Evolutionary conservation across 2,888 invertebrate genomes (phyloP).

Genomic region (Odontomyia ornata): DNA sequence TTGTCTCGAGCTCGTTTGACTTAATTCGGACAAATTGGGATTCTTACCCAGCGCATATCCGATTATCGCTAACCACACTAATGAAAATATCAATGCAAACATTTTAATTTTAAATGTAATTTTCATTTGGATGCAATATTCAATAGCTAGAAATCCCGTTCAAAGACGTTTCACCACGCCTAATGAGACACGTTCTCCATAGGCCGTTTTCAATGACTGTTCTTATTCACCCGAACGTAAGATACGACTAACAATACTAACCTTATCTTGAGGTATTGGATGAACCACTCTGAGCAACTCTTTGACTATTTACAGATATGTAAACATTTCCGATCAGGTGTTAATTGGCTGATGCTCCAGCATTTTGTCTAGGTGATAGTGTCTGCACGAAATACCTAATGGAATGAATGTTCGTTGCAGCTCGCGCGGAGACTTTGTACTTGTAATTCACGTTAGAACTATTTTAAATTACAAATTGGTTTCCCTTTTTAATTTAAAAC

Average conservation of each 20-base stretch:
- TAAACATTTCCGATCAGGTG: constrained; percentile 41
- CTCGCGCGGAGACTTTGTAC: no score
- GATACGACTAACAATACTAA: neutral
- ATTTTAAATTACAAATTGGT: no score
- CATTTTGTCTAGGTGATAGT: neutral
- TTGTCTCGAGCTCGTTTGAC: constrained; percentile 45
- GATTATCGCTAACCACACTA: constrained; percentile 49
- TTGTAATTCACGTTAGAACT: no score
- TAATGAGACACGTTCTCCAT: neutral
- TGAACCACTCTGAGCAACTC: neutral
- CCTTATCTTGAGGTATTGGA: neutral
- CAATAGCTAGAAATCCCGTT: neutral
- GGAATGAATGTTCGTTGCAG: no score
- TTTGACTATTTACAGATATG: constrained; percentile 42
- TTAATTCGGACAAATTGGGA: constrained; percentile 45
- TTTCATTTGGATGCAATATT: neutral
- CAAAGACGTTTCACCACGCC: neutral
- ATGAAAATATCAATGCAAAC: constrained; percentile 41
- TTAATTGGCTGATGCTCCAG: constrained; percentile 17
- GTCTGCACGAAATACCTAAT: neutral
- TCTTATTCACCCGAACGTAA: neutral
- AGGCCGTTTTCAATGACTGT: neutral
- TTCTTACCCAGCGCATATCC: constrained; percentile 53
- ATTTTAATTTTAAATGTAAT: constrained; percentile 5
- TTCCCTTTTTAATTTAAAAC: no score